Base-by-base conservation (phyloP, 2,888 invertebrate species). In the Priocnemis perturbator region DNA sequence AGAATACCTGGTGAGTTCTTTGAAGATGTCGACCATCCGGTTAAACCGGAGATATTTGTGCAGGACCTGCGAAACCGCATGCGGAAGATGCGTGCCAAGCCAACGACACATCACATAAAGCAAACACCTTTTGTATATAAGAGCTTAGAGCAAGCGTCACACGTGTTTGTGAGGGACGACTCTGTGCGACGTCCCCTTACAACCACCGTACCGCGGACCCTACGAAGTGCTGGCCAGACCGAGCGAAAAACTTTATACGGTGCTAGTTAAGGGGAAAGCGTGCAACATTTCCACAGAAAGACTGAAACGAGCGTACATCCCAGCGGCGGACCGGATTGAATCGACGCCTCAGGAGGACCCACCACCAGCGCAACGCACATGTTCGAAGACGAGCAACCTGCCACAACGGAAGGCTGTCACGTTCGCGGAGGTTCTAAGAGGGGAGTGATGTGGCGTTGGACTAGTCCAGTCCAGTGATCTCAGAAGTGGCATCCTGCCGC, bases 1-100 rank as follows among this genome's bases (percentile, higher is more conserved):
- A 59, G 67, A 1, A 37, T 81, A 0, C 76, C 77, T 0, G 77
- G 74, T 0, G 76, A 79, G 45, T 71, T 74, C 57, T 37, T 74
- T 19, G n/a, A 50, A 14, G 60, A 69, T 1, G 15, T 19, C 0
- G 47, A 60, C 11, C 21, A 11, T 14, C 19, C 57, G 17, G 48
- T 56, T 9, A 17, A 23, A 11, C 71, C 61, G n/a, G 55, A 58
- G 30, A 55, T 47, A 9, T 66, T 64, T 45, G 17, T 64, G 19
- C 15, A 64, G 15, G 55, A 56, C 52, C 48, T 73, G 5, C 61
- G 62, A 5, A 14, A 17, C 1, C 47, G 52, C 7, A 68, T 73
- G 67, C 50, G 66, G 2, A 15, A 47, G 4, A 11, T 74, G 11
- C 66, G 64, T 20, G 64, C 74, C 11, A 37, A 30, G 2, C 60